A percentile compares a stretch with the other conserved stretches of the same genome.
Conservation (phyloP, 2,888 invertebrate species). For the Napeogenes sylphis region DNA sequence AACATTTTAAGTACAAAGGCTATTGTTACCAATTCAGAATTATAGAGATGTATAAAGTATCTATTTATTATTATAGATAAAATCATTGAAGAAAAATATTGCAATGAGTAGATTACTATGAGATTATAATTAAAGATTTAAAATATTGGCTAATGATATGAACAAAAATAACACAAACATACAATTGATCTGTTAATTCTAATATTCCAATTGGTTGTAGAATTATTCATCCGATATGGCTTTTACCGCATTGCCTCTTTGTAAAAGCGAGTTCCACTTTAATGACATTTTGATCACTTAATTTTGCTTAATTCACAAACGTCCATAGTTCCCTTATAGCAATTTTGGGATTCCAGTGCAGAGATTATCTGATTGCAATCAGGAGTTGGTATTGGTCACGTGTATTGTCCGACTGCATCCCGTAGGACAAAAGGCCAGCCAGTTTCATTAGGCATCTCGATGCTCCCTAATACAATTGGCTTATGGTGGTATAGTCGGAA, state of each 20-base stretch:
- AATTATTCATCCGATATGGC: no score
- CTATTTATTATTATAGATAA: background rate
- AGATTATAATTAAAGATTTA: no score
- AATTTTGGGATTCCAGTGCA: constrained; percentile 25
- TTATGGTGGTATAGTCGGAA: constrained; percentile 7
- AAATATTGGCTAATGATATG: no score
- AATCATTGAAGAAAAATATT: no score
- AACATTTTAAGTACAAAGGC: constrained; percentile 5
- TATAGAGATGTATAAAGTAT: background rate
- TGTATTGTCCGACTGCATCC: constrained; percentile 29
- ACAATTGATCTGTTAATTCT: no score
- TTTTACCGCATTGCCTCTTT: background rate
- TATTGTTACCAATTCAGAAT: constrained; percentile 2
- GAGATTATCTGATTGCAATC: constrained; percentile 33
- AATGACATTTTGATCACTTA: background rate
- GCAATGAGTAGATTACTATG: no score
- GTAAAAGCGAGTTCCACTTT: background rate
- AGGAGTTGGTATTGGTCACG: constrained; percentile 29
- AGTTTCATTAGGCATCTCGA: constrained; percentile 30
- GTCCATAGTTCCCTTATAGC: constrained; percentile 18
- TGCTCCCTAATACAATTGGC: constrained; percentile 13
- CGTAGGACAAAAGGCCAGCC: constrained; percentile 28
- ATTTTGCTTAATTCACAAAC: constrained; percentile 15
- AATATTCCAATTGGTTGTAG: no score
- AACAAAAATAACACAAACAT: no score